phyloP scores from a whole-genome alignment of 2,113 vertebrate genomes.

The Maccullochella peelii region DNA sequence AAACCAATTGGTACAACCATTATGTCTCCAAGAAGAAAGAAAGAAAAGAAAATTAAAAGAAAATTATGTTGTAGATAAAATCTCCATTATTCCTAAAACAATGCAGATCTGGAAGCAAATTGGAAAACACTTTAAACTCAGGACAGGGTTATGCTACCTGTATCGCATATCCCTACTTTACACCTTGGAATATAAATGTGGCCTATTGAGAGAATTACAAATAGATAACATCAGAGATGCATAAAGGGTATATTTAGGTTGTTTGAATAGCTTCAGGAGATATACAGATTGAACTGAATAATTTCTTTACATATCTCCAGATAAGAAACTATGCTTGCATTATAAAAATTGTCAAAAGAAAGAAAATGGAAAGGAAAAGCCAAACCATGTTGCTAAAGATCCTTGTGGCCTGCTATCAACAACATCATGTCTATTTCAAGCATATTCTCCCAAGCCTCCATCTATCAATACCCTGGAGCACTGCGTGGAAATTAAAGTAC shows the following conservation, averaged over 20 bases:
- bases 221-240: slow-evolving; percentile 26
- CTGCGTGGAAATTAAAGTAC: slow-evolving; percentile 47
- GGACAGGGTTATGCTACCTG: background rate
- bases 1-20: background rate
- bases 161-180: background rate
- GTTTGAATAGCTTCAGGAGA: slow-evolving; percentile 12
- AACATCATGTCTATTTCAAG: slow-evolving; percentile 46
- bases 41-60: no score
- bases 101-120: slow-evolving; percentile 8
- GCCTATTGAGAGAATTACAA: slow-evolving; percentile 11
- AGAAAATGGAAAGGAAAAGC: background rate
- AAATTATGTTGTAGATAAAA: background rate
- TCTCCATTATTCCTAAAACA: slow-evolving; percentile 4
- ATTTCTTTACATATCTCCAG: background rate
- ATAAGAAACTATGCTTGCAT: slow-evolving; percentile 4
- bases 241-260: background rate
- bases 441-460: slow-evolving; percentile 47
- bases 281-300: background rate
- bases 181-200: slow-evolving; percentile 12
- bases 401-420: slow-evolving; percentile 21
- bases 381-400: background rate
- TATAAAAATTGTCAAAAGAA: slow-evolving; percentile 1
- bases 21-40: no score
- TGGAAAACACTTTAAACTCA: slow-evolving; percentile 4
- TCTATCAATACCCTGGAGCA: slow-evolving; percentile 62